These are phyloP conservation scores for Pelvicachromis taeniatus DNA, from an alignment of 2,113 vertebrate genomes.

Conservation along the genomic window DNA sequence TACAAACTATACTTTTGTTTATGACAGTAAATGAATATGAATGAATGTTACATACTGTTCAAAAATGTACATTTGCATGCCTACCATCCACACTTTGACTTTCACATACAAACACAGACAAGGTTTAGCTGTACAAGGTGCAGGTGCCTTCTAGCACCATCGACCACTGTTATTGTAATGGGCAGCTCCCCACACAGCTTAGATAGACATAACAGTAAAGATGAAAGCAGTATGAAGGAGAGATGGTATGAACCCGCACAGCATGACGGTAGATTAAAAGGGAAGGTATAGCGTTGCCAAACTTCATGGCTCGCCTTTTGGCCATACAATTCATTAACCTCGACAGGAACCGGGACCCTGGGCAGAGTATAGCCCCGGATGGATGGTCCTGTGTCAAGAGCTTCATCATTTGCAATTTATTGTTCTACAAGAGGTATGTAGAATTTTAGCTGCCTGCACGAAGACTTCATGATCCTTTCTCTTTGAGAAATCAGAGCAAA, in stretches of 20 bases:
- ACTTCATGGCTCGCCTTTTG: background rate
- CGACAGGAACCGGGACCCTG: constrained; percentile 1
- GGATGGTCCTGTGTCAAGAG: constrained; percentile 10
- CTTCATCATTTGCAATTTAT: constrained; percentile 3
- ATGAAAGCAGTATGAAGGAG: constrained; percentile 51
- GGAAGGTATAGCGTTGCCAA: background rate
- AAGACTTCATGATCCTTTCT: constrained; percentile 34
- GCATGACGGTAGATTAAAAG: constrained; percentile 11
- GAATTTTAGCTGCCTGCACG: constrained; percentile 2
- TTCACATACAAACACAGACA: background rate
- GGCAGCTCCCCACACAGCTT: constrained; percentile 40
- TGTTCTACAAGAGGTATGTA: background rate
- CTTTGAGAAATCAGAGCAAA: constrained; percentile 18
- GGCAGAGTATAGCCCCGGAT: background rate
- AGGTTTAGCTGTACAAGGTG: background rate
- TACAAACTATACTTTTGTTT: background rate
- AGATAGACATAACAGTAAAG: constrained; percentile 61
- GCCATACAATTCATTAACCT: background rate
- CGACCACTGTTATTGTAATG: constrained; percentile 17
- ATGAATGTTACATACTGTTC: background rate
- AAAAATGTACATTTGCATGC: background rate
- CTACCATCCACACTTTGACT: background rate
- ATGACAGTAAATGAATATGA: background rate
- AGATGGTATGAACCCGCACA: constrained; percentile 14
- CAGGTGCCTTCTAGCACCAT: constrained; percentile 25